A percentile compares a stretch with the other conserved stretches of the same genome.
phyloP scores from a whole-genome alignment of 1,140 invertebrate genomes.

The Drosophila sulfurigaster region DNA sequence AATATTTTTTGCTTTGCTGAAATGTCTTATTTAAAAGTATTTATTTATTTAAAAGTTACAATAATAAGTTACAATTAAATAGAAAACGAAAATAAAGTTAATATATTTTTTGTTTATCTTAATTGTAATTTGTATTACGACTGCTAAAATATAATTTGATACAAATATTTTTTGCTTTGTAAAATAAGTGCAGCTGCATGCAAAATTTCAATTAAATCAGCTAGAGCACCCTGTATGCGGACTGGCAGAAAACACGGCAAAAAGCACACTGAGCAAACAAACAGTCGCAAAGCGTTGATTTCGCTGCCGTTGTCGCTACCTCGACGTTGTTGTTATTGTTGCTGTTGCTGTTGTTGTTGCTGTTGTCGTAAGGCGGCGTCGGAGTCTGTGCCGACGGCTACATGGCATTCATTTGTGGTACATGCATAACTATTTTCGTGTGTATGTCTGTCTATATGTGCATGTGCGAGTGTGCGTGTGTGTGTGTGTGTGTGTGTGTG shows the following conservation, averaged over 20 bases:
- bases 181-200: no score
- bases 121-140: no score
- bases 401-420: conserved; percentile 75
- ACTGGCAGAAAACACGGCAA: conserved; percentile 54
- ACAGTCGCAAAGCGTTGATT: conserved; percentile 65
- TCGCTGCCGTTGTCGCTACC: conserved; percentile 44
- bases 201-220: background rate
- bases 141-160: background rate
- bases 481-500: conserved; percentile 5
- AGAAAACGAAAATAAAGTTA: no score
- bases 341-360: conserved; percentile 44
- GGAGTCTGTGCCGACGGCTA: conserved; percentile 70
- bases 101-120: no score
- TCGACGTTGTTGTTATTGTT: conserved; percentile 24
- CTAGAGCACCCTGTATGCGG: conserved; percentile 54
- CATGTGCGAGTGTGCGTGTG: conserved; percentile 1
- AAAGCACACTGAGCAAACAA: conserved; percentile 58
- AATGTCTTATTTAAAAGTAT: no score
- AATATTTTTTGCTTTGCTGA: background rate
- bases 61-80: no score
- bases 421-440: conserved; percentile 74
- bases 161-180: background rate
- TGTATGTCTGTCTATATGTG: conserved; percentile 10
- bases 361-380: conserved; percentile 49
- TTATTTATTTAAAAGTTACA: no score